These are phyloP conservation scores for Drosophila pegasa DNA, from an alignment of 2,888 invertebrate species.

Conservation along the genomic window DNA sequence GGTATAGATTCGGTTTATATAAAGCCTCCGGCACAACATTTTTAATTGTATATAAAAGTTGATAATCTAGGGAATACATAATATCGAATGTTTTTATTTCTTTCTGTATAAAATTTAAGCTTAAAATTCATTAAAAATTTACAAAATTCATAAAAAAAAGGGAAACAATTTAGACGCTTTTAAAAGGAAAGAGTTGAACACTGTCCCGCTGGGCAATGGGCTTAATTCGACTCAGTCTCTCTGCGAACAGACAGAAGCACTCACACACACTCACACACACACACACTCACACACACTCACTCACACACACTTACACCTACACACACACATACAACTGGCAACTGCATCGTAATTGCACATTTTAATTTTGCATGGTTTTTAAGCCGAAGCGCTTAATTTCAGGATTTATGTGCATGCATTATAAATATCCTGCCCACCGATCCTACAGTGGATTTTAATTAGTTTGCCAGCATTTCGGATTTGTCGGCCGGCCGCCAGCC, in stretches of 20 bases:
- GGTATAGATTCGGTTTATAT: too few relatives aligned
- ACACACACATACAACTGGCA: slow-evolving; percentile 20
- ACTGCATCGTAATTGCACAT: slow-evolving; percentile 63
- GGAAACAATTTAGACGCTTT: neutral
- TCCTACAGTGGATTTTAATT: slow-evolving; percentile 63
- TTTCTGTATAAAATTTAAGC: neutral
- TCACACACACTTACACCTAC: slow-evolving; percentile 5
- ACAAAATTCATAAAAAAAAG: neutral
- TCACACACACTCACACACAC: neutral
- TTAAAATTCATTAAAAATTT: neutral
- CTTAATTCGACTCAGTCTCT: slow-evolving; percentile 6
- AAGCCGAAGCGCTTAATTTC: slow-evolving; percentile 63
- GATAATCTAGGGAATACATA: neutral
- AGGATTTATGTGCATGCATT: slow-evolving; percentile 73
- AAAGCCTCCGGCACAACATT: neutral
- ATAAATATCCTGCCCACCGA: slow-evolving; percentile 51
- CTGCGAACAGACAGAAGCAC: neutral
- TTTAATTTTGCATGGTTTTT: slow-evolving; percentile 65
- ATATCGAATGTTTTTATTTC: neutral
- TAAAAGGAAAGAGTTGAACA: neutral
- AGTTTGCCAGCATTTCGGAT: slow-evolving; percentile 63
- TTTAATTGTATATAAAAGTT: neutral
- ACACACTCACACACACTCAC: neutral
- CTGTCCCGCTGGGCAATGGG: slow-evolving; percentile 19
- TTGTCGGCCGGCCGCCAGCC: slow-evolving; percentile 18